Evolutionary conservation across 92 coral and sea anemone genomes (phyloP).

Genomic region (Palythoa heliodiscus): DNA sequence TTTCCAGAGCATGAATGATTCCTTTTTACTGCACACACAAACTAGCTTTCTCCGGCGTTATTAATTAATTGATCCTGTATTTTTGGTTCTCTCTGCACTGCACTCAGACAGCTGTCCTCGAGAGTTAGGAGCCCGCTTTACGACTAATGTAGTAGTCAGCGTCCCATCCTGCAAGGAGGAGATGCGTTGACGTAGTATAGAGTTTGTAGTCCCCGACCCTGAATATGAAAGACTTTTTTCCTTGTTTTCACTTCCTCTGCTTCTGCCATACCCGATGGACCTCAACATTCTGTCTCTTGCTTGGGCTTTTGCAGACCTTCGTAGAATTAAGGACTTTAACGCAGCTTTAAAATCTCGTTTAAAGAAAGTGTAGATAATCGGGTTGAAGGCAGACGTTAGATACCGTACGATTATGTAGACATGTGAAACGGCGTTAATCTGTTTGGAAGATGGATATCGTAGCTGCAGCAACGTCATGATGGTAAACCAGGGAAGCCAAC

Average conservation of each 20-base stretch:
- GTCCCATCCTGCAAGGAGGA: neutral
- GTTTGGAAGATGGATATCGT: neutral
- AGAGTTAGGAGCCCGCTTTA: neutral
- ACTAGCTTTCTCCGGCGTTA: neutral
- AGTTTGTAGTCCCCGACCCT: slow-evolving; percentile 3
- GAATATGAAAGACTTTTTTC: neutral
- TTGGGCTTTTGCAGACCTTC: slow-evolving; percentile 24
- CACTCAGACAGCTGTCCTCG: neutral
- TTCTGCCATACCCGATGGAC: neutral
- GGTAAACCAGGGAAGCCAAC: slow-evolving; percentile 38
- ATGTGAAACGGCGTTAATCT: neutral
- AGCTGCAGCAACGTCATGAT: slow-evolving; percentile 12
- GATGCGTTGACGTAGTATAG: neutral
- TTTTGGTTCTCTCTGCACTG: neutral
- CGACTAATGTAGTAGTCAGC: neutral
- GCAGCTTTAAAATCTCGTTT: slow-evolving; percentile 31
- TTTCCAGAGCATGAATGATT: neutral
- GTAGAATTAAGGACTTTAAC: slow-evolving; percentile 9
- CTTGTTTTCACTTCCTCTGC: neutral
- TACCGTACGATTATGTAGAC: slow-evolving; percentile 23
- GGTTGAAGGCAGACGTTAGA: slow-evolving; percentile 39
- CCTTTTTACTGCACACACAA: neutral
- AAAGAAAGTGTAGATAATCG: slow-evolving; percentile 32
- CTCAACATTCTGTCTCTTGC: slow-evolving; percentile 21
- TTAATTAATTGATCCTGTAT: neutral